phyloP scores from a whole-genome alignment of 2,113 vertebrate genomes.

The Odontophorus gujanensis region DNA sequence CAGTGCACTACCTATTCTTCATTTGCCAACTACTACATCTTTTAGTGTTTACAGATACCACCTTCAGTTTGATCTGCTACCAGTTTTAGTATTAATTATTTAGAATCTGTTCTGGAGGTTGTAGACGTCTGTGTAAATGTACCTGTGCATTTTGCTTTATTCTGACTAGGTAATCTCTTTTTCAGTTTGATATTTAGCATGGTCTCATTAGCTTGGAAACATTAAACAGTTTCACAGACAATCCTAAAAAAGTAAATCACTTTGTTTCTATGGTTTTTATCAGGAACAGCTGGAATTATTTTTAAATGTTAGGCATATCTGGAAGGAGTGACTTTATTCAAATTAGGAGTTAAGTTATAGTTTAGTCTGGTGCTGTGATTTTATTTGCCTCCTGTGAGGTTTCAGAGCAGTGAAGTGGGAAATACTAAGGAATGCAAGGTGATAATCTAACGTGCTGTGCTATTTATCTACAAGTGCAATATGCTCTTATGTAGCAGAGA shows the following conservation, averaged over 20 bases:
- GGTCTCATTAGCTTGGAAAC: background rate
- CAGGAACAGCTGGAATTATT: conserved; percentile 2
- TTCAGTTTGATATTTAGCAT: background rate
- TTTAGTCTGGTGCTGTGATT: conserved; percentile 26
- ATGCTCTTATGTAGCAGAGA: conserved; percentile 53
- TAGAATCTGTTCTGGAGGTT: background rate
- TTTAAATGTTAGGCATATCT: background rate
- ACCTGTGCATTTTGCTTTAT: background rate
- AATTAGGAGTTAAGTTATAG: conserved; percentile 20
- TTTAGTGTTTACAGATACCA: conserved; percentile 51
- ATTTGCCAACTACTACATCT: conserved; percentile 59
- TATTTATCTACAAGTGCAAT: conserved; percentile 44
- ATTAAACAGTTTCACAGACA: background rate
- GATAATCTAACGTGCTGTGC: conserved; percentile 45
- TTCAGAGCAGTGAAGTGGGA: background rate
- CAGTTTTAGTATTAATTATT: background rate
- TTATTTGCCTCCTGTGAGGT: conserved; percentile 12
- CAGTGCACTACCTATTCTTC: conserved; percentile 20
- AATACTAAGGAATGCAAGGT: background rate
- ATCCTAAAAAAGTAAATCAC: background rate
- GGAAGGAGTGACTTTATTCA: background rate
- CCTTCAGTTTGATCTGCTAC: background rate
- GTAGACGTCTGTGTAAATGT: background rate
- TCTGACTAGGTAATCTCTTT: background rate
- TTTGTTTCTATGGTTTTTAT: conserved; percentile 21